phyloP scores from a whole-genome alignment of 2,888 invertebrate genomes.

The Hydropsyche betteni region DNA sequence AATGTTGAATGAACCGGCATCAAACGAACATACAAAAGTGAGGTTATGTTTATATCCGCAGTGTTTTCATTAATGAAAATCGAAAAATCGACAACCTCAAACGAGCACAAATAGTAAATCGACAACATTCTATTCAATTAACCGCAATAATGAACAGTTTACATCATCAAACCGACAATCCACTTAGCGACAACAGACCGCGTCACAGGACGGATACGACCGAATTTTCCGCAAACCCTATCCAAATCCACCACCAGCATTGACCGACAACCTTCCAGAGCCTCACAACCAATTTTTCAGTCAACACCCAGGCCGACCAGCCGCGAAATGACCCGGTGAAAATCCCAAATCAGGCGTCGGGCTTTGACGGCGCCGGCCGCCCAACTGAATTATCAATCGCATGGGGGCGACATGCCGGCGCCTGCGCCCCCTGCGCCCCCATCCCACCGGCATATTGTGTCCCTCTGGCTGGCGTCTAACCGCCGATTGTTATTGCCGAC shows the following conservation, averaged over 20 bases:
- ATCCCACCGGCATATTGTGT: neutral
- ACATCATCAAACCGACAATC: neutral
- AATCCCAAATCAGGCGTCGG: conserved; percentile 38
- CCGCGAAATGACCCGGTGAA: neutral
- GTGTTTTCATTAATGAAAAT: neutral
- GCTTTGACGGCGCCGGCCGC: conserved; percentile 44
- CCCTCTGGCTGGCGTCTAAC: neutral
- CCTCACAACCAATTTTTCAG: too few species aligned
- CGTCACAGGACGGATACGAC: too few species aligned
- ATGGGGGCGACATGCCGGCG: conserved; percentile 43
- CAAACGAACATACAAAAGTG: too few species aligned
- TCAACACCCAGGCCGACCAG: too few species aligned
- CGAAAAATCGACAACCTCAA: too few species aligned
- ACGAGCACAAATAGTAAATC: too few species aligned
- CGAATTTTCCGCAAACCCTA: too few species aligned
- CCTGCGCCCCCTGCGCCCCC: conserved; percentile 31
- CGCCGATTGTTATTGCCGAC: conserved; percentile 28
- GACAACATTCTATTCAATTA: too few species aligned
- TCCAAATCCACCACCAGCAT: too few species aligned
- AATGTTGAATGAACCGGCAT: too few species aligned
- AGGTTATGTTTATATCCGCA: conserved; percentile 19
- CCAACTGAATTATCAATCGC: conserved; percentile 50
- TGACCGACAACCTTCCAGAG: too few species aligned
- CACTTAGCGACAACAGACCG: neutral
- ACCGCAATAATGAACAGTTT: too few species aligned